phyloP scores from a whole-genome alignment of 2,888 invertebrate genomes.

The Apodemia duryi region DNA sequence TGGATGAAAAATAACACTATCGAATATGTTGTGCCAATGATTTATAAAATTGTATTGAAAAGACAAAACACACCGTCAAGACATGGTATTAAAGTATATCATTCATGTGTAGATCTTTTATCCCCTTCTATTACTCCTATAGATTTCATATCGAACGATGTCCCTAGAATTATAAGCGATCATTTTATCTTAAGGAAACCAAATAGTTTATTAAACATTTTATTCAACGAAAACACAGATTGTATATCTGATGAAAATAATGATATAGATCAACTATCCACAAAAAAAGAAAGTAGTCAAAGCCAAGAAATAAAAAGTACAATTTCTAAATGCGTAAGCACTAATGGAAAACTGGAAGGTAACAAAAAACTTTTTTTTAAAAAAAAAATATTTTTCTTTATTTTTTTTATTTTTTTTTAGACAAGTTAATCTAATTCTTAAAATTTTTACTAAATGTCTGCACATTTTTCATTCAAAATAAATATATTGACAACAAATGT shows the following conservation, averaged over 20 bases:
- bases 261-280: background rate
- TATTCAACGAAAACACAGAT: conserved; percentile 19
- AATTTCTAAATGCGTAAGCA: background rate
- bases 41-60: conserved; percentile 55
- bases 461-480: background rate
- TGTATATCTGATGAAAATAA: background rate
- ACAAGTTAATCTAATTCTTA: background rate
- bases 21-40: conserved; percentile 61
- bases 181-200: conserved; percentile 41
- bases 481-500: background rate
- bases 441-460: background rate
- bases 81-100: conserved; percentile 46
- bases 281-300: background rate
- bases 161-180: conserved; percentile 51
- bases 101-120: conserved; percentile 64
- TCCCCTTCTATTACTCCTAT: conserved; percentile 32
- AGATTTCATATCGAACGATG: conserved; percentile 41
- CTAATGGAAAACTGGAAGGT: background rate
- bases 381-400: background rate
- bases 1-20: conserved; percentile 49
- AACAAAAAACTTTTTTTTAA: background rate
- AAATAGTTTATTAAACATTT: conserved; percentile 22
- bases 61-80: conserved; percentile 35
- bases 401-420: background rate
- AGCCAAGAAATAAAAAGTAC: background rate